Conservation (phyloP, 64 coral and sea anemone genomes). For the Dendrophyllia cribrosa region DNA sequence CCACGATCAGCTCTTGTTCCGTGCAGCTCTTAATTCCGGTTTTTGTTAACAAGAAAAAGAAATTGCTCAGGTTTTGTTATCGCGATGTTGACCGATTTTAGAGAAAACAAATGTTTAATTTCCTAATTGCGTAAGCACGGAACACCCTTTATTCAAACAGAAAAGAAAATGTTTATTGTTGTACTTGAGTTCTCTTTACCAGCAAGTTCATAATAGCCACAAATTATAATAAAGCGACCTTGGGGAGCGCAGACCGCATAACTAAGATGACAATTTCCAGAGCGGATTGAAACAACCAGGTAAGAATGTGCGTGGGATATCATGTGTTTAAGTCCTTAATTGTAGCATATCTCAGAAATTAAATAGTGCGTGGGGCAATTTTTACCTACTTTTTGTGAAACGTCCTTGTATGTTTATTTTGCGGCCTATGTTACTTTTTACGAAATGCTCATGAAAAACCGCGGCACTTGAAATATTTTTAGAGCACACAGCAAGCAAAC, state of each 20-base stretch:
- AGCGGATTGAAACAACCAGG: neutral
- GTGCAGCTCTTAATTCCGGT: neutral
- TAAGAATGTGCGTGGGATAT: neutral
- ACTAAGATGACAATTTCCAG: neutral
- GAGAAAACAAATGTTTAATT: slow-evolving; percentile 22
- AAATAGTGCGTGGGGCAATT: neutral
- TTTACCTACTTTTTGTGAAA: neutral
- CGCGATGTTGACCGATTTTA: neutral
- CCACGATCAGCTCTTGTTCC: neutral
- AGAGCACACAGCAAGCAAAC: neutral
- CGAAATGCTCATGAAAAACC: neutral
- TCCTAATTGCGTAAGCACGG: neutral
- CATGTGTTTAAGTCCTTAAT: neutral
- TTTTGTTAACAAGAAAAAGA: neutral
- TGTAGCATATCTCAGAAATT: neutral
- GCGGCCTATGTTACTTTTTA: neutral
- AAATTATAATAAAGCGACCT: neutral
- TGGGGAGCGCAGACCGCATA: neutral
- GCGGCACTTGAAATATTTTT: neutral
- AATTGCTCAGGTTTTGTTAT: neutral
- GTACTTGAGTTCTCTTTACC: neutral
- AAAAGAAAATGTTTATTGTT: slow-evolving; percentile 28
- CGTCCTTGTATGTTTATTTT: neutral
- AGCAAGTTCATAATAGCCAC: neutral
- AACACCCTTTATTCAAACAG: slow-evolving; percentile 21